phyloP scores from a whole-genome alignment of 2,888 invertebrate genomes.

The Andrena trimmerana region DNA sequence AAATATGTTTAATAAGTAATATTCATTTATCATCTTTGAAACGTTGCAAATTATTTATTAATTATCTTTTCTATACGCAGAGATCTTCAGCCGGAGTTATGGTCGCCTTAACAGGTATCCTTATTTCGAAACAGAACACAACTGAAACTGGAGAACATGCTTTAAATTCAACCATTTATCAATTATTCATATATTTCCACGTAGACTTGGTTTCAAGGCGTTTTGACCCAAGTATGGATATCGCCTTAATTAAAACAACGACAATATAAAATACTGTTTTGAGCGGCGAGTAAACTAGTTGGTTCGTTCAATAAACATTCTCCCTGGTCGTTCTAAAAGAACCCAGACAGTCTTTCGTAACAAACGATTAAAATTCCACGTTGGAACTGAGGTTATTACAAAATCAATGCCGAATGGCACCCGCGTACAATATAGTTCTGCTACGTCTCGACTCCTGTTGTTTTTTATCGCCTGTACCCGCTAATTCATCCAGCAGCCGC shows the following conservation, averaged over 20 bases:
- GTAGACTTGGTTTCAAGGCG: neutral
- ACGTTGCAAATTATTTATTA: no score
- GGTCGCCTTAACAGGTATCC: neutral
- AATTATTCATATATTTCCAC: neutral
- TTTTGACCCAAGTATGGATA: neutral
- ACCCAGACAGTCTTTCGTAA: conserved; percentile 51
- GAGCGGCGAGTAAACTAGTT: neutral
- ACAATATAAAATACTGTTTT: conserved; percentile 1
- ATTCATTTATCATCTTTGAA: no score
- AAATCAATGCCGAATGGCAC: conserved; percentile 51
- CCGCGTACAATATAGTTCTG: conserved; percentile 39
- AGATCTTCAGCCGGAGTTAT: neutral
- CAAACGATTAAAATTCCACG: conserved; percentile 61
- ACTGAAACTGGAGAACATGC: neutral
- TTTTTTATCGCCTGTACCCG: conserved; percentile 54
- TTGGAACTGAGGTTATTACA: conserved; percentile 34
- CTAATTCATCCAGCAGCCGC: conserved; percentile 47
- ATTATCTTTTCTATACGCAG: no score
- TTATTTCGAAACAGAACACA: neutral
- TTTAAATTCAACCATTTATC: conserved; percentile 1
- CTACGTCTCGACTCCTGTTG: conserved; percentile 38
- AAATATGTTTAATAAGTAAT: no score
- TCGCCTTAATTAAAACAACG: neutral
- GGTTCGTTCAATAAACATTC: conserved; percentile 28
- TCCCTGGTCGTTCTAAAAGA: neutral